These are phyloP conservation scores for Erethizon dorsatum DNA, from an alignment of 2,797 vertebrate genomes.

Conservation along the genomic window DNA sequence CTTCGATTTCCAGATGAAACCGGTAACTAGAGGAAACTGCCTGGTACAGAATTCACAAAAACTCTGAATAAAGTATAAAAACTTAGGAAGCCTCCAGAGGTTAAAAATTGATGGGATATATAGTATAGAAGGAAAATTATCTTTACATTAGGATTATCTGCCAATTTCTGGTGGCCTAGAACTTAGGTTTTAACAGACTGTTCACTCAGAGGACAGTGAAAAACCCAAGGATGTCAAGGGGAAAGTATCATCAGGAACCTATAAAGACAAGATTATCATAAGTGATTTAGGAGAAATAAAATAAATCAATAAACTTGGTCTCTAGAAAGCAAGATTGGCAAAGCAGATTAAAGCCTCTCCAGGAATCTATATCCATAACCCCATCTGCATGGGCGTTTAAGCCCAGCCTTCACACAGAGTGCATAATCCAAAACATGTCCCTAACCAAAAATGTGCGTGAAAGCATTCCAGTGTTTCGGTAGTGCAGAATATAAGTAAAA, in stretches of 20 bases:
- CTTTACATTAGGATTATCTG: not conserved
- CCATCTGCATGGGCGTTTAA: not conserved
- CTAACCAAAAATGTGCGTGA: slow-evolving; percentile 25
- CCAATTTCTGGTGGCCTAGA: not conserved
- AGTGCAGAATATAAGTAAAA: slow-evolving; percentile 29
- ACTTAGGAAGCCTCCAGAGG: not conserved
- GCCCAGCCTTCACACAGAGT: not conserved
- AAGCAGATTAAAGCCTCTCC: not conserved
- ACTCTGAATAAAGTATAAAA: not conserved
- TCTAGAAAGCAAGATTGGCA: not conserved
- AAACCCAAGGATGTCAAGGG: not conserved
- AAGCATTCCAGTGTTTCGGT: not conserved
- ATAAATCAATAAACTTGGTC: not conserved
- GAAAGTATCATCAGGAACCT: not conserved
- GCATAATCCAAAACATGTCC: not conserved
- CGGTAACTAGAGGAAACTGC: not conserved
- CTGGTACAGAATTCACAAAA: not conserved
- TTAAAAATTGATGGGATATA: not conserved
- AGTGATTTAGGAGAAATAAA: slow-evolving; percentile 11
- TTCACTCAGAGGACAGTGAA: not conserved
- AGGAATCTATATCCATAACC: not conserved
- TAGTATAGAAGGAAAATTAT: not conserved
- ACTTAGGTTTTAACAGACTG: not conserved
- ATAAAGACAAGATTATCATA: slow-evolving; percentile 9
- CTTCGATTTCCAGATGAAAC: not conserved